These are phyloP conservation scores for Helarctos malayanus DNA, from an alignment of 2,797 vertebrate genomes.

Conservation along the genomic window DNA sequence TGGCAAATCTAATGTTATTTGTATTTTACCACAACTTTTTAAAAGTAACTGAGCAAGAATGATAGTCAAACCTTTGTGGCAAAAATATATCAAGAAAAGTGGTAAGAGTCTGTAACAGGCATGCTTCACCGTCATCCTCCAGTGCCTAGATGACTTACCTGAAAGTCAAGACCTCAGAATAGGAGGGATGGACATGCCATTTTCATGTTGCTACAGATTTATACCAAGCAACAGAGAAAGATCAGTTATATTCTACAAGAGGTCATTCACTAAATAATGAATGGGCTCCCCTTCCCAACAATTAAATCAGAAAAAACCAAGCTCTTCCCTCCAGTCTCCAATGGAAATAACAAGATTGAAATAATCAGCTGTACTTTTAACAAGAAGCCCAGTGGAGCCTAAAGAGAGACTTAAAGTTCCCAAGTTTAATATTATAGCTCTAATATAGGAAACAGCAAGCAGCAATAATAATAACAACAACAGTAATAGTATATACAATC, in stretches of 20 bases:
- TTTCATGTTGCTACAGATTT: not conserved
- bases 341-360: not conserved
- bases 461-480: not conserved
- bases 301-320: conserved; percentile 35
- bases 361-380: conserved; percentile 43
- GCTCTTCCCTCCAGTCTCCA: conserved; percentile 41
- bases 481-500: not conserved
- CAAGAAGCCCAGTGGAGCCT: not conserved
- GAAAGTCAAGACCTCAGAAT: not conserved
- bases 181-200: not conserved
- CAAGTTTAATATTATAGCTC: conserved; percentile 34
- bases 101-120: not conserved
- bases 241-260: conserved; percentile 7
- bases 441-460: conserved; percentile 1
- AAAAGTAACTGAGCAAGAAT: conserved; percentile 50
- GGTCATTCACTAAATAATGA: conserved; percentile 16
- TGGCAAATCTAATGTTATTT: not conserved
- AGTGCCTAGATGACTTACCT: not conserved
- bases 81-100: conserved; percentile 19
- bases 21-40: not conserved
- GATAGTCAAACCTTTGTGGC: not conserved
- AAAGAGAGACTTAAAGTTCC: conserved; percentile 9
- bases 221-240: not conserved
- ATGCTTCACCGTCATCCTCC: not conserved
- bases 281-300: not conserved